Evolutionary conservation across 2,113 vertebrate species (phyloP), one percentile per base, ranked within the genome.

Genomic region (Eptesicus fuscus): DNA sequence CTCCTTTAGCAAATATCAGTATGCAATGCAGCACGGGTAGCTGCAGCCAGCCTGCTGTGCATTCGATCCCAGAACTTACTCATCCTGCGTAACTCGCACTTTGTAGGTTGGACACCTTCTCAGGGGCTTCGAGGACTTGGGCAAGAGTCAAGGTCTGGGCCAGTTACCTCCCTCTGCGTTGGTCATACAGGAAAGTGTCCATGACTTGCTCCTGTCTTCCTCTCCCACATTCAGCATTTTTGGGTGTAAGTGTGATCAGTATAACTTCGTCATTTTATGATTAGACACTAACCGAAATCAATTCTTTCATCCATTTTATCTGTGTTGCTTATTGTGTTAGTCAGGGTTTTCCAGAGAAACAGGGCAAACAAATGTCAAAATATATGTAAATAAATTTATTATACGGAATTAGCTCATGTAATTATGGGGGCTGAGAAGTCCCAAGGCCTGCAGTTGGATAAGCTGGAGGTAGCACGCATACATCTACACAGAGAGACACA

Each of bases 1-100:
- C 10, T 47, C 32, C 65, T 4, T 16, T 23, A 40, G 59, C 44
- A 37, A 67, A 78, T 8, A 40, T 16, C 53, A 49, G 17, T 25
- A 2, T 32, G 23, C 23, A 47, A 2, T 20, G 30, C 0, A 0
- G 7, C 17, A 9, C 37, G 12, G 28, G 56, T 32, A 67, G 32
- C 70, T 47, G 2, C 4, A 56, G 44, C 30, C 13, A 47, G 32
- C 17, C 1, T 4, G 7, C 12, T 25, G 23, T 47, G 1, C 47
- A 5, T 32, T 56, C 13, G 12, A 23, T 59, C 25, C 86, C 49
- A 47, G 37, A 59, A 40, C 23, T 5, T 9, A 5, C 0, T 16
- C 49, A n/a, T 49, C 23, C 79, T 40, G 20, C 7, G 0, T 20
- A 44, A 25, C 14, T 47, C 70, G 32, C 22, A 13, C 37, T 77